These are phyloP conservation scores for Pristionchus mayeri DNA, from an alignment of 2,888 invertebrate species.

Conservation along the genomic window DNA sequence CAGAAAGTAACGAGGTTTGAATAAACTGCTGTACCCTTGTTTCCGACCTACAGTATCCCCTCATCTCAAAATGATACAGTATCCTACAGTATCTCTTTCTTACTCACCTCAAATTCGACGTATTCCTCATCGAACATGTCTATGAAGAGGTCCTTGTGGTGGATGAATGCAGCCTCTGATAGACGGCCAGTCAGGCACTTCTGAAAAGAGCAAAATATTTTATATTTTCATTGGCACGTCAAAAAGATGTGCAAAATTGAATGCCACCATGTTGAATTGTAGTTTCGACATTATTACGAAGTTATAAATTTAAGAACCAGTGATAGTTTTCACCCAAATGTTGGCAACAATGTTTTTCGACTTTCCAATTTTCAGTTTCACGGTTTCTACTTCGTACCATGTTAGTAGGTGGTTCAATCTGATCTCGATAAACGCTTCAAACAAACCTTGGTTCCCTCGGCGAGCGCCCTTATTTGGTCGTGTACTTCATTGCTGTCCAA, in stretches of 20 bases:
- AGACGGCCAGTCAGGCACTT: constrained; percentile 10
- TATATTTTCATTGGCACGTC: background rate
- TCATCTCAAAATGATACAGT: background rate
- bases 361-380: background rate
- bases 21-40: no score
- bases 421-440: background rate
- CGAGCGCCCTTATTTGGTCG: constrained; percentile 11
- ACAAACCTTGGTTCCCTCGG: constrained; percentile 41
- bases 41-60: no score
- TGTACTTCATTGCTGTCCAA: constrained; percentile 77
- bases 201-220: background rate
- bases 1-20: no score
- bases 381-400: background rate
- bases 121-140: constrained; percentile 99
- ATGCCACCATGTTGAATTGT: no score
- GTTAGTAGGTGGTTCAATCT: no score
- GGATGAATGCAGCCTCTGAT: constrained; percentile 78
- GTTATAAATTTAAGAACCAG: no score
- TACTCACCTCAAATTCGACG: constrained; percentile 86
- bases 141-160: constrained; percentile 92
- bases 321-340: no score
- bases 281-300: background rate
- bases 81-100: no score
- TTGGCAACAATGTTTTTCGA: background rate
- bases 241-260: background rate